Base-by-base conservation (phyloP, 1,140 invertebrate genomes). In the Neodiprion fabricii region DNA sequence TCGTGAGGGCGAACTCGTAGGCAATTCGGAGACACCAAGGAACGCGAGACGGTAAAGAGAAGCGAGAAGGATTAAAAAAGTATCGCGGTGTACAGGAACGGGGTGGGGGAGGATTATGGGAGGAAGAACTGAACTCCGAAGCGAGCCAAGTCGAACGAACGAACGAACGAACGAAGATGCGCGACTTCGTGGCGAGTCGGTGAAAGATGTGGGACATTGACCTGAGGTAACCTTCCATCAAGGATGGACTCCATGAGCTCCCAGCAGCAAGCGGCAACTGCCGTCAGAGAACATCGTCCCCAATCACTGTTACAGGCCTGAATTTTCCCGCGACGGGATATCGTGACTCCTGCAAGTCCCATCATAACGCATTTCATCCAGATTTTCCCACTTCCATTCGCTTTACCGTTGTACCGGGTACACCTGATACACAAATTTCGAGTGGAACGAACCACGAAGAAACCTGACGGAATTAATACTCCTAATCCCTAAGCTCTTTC, bases 141-240 rank as follows among this genome's bases (percentile, higher is more conserved):
- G 28, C 28, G 71, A 77, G 76, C 72, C 79, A 76, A 79, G 78
- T 79, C 79, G 79, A 85, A 86, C 81, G 85, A 85, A 40, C 28
- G 28, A 40, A 40, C 28, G 28, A 40, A 40, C 28, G 28, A 40
- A 86, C 81, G 85, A 85, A 85, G 86, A 85, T 61, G 53, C 80
- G 78, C 85, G 85, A 86, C 84, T 85, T 86, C 84, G 84, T 84
- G 83, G 85, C 53, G n/a, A 17, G 11, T 5, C 53, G 53, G 28
- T 61, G 79, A 79, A 76, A 85, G 84, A 88, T 87, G 85, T 88
- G 81, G 87, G 84, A 88, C 86, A 86, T 87, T 86, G 86, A 74
- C 85, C 87, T 72, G 78, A 70, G 87, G 84, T 88, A 88, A 88
- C 86, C 87, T 88, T 61, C 85, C 85, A 87, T 87, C 85, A 85